These are phyloP conservation scores for Sitta europaea DNA, from an alignment of 2,113 vertebrate species.

Conservation along the genomic window DNA sequence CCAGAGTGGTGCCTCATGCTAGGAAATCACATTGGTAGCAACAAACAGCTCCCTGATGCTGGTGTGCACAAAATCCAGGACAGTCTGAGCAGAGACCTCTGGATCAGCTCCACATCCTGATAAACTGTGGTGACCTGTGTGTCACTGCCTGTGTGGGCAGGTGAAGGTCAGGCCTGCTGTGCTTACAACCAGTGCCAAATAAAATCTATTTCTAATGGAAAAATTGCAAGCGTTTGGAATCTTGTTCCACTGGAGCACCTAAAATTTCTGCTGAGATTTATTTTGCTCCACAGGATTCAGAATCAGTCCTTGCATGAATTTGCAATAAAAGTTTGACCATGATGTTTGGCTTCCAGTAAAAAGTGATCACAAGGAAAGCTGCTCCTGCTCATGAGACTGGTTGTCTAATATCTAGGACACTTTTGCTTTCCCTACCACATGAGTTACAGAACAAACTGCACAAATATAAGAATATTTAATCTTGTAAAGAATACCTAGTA, in stretches of 20 bases:
- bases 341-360: background rate
- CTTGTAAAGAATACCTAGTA: background rate
- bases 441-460: background rate
- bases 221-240: background rate
- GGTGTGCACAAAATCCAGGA: background rate
- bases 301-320: background rate
- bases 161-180: background rate
- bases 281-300: background rate
- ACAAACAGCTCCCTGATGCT: background rate
- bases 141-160: background rate
- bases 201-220: background rate
- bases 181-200: background rate
- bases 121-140: background rate
- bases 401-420: background rate
- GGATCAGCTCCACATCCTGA: background rate
- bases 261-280: background rate
- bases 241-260: background rate
- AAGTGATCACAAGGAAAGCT: background rate
- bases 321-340: background rate
- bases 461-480: background rate
- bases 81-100: background rate
- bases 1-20: background rate
- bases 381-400: background rate
- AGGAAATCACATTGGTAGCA: background rate
- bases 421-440: background rate